phyloP scores from a whole-genome alignment of 2,113 vertebrate genomes.

The Rhinichthys klamathensis region DNA sequence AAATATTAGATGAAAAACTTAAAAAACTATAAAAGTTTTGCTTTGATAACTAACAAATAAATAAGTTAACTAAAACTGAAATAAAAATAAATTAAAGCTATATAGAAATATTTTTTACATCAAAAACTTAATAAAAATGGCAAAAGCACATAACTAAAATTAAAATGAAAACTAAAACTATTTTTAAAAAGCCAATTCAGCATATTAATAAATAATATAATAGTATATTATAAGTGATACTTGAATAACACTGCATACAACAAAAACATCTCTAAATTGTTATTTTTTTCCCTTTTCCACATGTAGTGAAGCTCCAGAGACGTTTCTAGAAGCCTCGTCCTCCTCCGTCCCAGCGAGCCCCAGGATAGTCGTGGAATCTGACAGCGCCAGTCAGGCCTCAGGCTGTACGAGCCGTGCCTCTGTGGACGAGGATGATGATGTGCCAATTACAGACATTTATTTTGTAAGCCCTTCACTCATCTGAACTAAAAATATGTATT shows the following conservation, averaged over 20 bases:
- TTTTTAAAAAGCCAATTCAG: too few relatives aligned
- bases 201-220: neutral
- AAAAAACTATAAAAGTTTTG: too few relatives aligned
- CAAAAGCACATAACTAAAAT: too few relatives aligned
- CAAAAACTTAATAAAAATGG: too few relatives aligned
- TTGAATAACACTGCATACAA: neutral
- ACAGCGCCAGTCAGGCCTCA: slow-evolving; percentile 86
- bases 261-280: neutral
- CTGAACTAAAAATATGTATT: neutral
- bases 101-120: too few relatives aligned
- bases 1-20: too few relatives aligned
- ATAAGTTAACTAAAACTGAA: too few relatives aligned
- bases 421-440: slow-evolving; percentile 87
- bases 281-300: neutral
- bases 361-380: slow-evolving; percentile 74
- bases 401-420: slow-evolving; percentile 94
- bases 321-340: slow-evolving; percentile 58
- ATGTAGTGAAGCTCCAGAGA: slow-evolving; percentile 78
- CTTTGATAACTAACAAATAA: too few relatives aligned
- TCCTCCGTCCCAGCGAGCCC: slow-evolving; percentile 64
- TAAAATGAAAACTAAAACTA: too few relatives aligned
- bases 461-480: slow-evolving; percentile 82
- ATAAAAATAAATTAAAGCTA: too few relatives aligned
- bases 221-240: neutral
- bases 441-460: slow-evolving; percentile 92